Evolutionary conservation across 2,113 vertebrate genomes (phyloP).

Genomic region (Motacilla alba): DNA sequence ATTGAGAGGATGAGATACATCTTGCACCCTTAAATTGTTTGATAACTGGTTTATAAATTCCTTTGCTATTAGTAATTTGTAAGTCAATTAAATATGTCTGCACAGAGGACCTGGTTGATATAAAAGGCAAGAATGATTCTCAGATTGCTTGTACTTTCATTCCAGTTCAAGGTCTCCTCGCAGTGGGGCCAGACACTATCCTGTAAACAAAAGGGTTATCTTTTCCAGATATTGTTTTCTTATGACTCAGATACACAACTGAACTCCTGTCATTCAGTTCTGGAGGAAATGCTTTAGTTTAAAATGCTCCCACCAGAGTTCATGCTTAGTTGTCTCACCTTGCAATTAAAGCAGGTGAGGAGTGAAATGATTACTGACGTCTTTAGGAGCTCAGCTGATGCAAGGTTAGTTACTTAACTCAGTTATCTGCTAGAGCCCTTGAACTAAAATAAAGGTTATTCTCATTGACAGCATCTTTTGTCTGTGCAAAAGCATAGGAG

Average conservation of each 20-base stretch:
- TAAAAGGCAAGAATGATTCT: not conserved
- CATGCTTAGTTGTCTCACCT: not conserved
- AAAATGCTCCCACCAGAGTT: not conserved
- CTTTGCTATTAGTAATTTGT: not conserved
- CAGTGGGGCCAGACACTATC: not conserved
- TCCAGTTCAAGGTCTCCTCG: not conserved
- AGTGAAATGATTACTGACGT: not conserved
- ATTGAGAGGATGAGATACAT: not conserved
- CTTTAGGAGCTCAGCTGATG: not conserved
- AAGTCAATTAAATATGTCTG: not conserved
- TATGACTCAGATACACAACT: not conserved
- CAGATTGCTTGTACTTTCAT: not conserved
- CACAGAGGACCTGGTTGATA: not conserved
- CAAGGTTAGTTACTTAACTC: conserved; percentile 17
- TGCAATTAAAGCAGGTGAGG: conserved; percentile 5
- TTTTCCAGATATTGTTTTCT: conserved; percentile 3
- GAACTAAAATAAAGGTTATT: conserved; percentile 33
- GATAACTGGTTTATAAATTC: not conserved
- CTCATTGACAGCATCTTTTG: not conserved
- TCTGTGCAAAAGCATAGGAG: not conserved
- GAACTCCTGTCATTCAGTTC: not conserved
- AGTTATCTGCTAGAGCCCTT: not conserved
- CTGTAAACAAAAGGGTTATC: not conserved
- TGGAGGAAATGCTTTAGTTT: not conserved
- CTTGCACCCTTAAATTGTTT: not conserved